phyloP scores from a whole-genome alignment of 2,888 invertebrate species.

The Diaperis boleti region DNA sequence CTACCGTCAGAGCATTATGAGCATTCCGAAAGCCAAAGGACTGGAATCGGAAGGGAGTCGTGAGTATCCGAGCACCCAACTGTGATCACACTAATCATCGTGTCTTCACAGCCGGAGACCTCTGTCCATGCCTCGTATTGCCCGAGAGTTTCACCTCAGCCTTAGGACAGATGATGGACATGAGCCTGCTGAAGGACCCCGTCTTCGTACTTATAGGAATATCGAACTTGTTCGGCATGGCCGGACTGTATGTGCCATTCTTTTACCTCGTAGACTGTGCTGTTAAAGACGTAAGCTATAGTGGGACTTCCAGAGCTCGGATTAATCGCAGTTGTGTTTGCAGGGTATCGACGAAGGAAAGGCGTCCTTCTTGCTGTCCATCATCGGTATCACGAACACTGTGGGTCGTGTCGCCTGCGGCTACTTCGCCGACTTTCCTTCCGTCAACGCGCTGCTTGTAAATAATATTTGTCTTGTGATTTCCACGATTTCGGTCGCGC shows the following conservation, averaged over 20 bases:
- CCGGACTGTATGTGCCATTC: slow-evolving; percentile 97
- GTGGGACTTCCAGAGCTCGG: background rate
- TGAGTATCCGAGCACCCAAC: slow-evolving; percentile 62
- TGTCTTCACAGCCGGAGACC: slow-evolving; percentile 73
- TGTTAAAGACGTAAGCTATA: slow-evolving; percentile 72
- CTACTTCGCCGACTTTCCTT: slow-evolving; percentile 90
- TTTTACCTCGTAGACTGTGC: slow-evolving; percentile 92
- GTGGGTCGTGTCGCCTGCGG: slow-evolving; percentile 91
- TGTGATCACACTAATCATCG: background rate
- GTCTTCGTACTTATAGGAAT: slow-evolving; percentile 93
- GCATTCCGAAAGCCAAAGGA: slow-evolving; percentile 79
- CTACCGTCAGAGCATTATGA: slow-evolving; percentile 92
- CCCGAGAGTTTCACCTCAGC: slow-evolving; percentile 87
- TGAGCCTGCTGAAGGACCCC: slow-evolving; percentile 87
- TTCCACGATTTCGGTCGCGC: slow-evolving; percentile 86
- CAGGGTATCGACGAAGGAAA: slow-evolving; percentile 79
- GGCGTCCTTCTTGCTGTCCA: slow-evolving; percentile 83
- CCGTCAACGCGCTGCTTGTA: slow-evolving; percentile 91
- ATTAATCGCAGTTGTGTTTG: no score
- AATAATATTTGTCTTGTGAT: slow-evolving; percentile 94
- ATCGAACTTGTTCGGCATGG: slow-evolving; percentile 97
- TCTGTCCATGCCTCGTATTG: slow-evolving; percentile 83
- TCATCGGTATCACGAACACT: slow-evolving; percentile 95
- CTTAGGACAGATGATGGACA: slow-evolving; percentile 90
- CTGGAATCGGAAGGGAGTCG: slow-evolving; percentile 74